Conservation (phyloP, 2,113 vertebrate species). For the Oceanodroma tethys region DNA sequence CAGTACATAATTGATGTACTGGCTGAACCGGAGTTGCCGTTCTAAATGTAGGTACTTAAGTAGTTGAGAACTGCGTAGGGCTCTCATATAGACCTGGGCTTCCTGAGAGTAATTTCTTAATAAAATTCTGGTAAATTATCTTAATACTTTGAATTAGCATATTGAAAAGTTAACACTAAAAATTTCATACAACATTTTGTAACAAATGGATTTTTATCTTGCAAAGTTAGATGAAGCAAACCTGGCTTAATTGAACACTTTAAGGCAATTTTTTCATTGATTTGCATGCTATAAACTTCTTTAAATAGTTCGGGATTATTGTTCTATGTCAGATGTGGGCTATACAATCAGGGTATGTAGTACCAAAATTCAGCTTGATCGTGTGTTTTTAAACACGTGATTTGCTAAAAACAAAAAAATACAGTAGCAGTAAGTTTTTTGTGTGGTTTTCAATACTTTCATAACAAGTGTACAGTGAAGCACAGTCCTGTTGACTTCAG, state of each 20-base stretch:
- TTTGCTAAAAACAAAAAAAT: neutral
- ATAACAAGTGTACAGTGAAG: neutral
- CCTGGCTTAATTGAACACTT: neutral
- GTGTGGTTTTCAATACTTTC: neutral
- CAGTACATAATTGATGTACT: neutral
- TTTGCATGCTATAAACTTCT: neutral
- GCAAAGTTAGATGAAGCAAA: neutral
- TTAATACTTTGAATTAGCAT: neutral
- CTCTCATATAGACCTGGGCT: neutral
- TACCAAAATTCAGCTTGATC: neutral
- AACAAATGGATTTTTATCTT: neutral
- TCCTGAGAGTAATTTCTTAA: neutral
- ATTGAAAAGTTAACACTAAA: neutral
- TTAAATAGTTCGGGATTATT: neutral
- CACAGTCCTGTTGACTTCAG: neutral
- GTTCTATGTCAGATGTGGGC: neutral
- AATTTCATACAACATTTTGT: rapidly evolving
- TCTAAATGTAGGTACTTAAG: neutral
- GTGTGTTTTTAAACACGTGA: neutral
- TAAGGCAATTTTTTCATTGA: neutral
- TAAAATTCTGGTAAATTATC: neutral
- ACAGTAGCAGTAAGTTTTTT: neutral
- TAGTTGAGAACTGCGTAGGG: neutral
- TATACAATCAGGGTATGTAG: neutral
- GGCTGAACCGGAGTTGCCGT: neutral